Evolutionary conservation across 2,113 vertebrate species (phyloP), one percentile per base, ranked within the genome.

Genomic region (Hippocampus abdominalis): DNA sequence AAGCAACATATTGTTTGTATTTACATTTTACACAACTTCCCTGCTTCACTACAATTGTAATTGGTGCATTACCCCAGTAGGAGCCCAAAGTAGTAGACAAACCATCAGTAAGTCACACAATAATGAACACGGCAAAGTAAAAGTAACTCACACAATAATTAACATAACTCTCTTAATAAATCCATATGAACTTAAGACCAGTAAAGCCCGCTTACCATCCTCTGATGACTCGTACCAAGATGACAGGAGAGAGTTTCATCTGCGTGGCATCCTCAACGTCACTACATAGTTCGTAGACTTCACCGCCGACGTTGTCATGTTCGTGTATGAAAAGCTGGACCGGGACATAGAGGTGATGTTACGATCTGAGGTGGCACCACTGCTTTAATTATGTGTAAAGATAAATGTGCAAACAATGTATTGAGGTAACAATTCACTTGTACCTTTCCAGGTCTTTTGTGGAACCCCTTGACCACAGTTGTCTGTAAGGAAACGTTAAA

Each of bases 371-470:
- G 39, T 54, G 27, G 10, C 18, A 15, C 18, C 18, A n/a, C 15
- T 36, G 32, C 48, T 54, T 48, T 40, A 21, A 42, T 25, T 48
- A 3, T 15, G 3, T 20, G 2, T 71, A 46, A 16, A 15, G 29
- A 42, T 16, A 25, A 67, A 8, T 44, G 36, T 16, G 15, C 27
- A 13, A 0, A 2, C n/a, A 57, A 12, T 10, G 29, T 61, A 44
- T 6, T 44, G 2, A 23, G 1, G 18, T 11, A 20, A 53, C n/a
- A 13, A 54, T 23, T 23, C 9, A 23, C 21, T 54, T 54, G 75
- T 92, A 97, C 96, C 93, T 97, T 98, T 74, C 95, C 96, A 74
- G 96, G 96, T 75, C 95, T 92, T 77, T 92, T 94, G 81, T 98
- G 95, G 82, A 94, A 92, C 0, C 88, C 88, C 82, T 77, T 90